Base-by-base conservation (phyloP, 2,797 vertebrate species). In the Falco novaeseelandiae region DNA sequence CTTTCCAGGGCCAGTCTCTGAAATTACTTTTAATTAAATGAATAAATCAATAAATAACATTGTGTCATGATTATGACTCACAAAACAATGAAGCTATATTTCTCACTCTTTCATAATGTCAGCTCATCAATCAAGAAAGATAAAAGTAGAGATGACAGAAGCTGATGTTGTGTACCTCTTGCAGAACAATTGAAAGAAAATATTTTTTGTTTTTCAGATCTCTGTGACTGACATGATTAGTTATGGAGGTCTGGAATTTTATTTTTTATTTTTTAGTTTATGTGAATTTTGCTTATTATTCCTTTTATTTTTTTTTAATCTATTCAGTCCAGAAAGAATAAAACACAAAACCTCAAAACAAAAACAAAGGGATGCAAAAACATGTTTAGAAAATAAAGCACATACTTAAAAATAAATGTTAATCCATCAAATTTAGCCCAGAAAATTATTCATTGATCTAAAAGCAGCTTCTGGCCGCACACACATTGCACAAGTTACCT, bases 21-120 rank as follows among this genome's bases (percentile, higher is more conserved):
- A 94, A 94, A 72, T 46, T 48, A 3, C 16, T 69, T 92, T 90
- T 90, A 93, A 91, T 94, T 71, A 91, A 94, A 91, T 59, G 18
- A 90, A 88, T 89, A 89, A 86, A 89, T 69, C 34, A 77, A 78
- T 70, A 89, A 87, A 78, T 90, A 89, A 72, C 19, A 58, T 23
- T 40, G 30, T 49, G 21, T 27, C 15, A 3, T 91, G 83, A 87
- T 90, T 87, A 83, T 51, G 42, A 81, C 30, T 73, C 62, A 76
- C 17, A 71, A 83, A 88, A 74, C 29, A 83, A 52, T 69, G 61
- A 77, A 48, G 20, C 26, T 44, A 11, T 79, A 72, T 66, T 96
- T 93, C 58, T 66, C 42, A 70, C 13, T 57, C 25, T 77, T 94
- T 93, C 77, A 61, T 74, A 85, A 71, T 77, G 29, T 83, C 74